Percentiles rank a stretch among this genome's conserved stretches.
These are phyloP conservation scores for Hypomecis punctinalis DNA, from an alignment of 2,888 invertebrate species.

Conservation along the genomic window DNA sequence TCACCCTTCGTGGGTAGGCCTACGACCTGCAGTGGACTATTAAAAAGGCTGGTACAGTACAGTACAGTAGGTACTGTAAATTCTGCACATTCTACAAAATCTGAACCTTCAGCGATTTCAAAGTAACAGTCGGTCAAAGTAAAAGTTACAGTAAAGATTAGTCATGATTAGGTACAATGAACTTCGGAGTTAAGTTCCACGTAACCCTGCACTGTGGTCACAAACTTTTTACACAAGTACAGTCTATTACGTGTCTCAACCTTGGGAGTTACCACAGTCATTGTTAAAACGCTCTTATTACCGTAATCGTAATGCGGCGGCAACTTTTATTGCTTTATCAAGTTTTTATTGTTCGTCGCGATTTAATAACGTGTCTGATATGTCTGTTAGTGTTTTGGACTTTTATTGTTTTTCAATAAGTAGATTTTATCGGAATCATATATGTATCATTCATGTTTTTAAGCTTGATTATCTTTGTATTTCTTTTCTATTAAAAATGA, in stretches of 20 bases:
- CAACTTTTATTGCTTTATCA: slow-evolving; percentile 17
- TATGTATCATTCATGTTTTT: neutral
- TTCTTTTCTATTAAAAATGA: too few species aligned
- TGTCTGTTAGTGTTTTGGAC: neutral
- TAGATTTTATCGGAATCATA: neutral
- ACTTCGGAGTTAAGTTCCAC: neutral
- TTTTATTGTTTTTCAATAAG: neutral
- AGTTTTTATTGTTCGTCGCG: slow-evolving; percentile 14
- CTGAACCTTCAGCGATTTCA: too few species aligned
- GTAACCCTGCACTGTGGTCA: neutral
- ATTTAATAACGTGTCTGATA: slow-evolving; percentile 8
- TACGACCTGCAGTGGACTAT: too few species aligned
- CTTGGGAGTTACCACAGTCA: slow-evolving; percentile 29
- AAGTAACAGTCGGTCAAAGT: too few species aligned
- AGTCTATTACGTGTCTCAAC: slow-evolving; percentile 19
- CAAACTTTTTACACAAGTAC: slow-evolving; percentile 28
- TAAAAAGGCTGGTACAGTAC: too few species aligned
- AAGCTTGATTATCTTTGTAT: too few species aligned
- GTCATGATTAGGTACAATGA: neutral
- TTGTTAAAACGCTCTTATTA: slow-evolving; percentile 31
- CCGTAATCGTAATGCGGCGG: slow-evolving; percentile 21
- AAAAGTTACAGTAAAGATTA: too few species aligned
- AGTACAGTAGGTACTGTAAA: too few species aligned
- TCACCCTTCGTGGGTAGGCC: too few species aligned
- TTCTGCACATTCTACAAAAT: too few species aligned